Base-by-base conservation (phyloP, 1,140 invertebrate species). In the Bombus difficillimus region DNA sequence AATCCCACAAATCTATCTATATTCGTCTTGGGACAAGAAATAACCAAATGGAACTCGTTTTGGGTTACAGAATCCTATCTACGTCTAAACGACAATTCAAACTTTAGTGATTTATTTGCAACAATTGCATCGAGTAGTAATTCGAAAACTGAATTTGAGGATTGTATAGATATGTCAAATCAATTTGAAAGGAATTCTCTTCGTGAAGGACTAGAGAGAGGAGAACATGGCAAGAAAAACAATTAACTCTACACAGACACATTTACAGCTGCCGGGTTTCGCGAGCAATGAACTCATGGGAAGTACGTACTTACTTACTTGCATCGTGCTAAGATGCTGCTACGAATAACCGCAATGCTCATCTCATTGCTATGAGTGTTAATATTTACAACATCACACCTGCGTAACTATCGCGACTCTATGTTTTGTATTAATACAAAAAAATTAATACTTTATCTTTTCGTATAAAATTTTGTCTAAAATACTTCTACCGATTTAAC, bases 221-320 rank as follows among this genome's bases (percentile, higher is more conserved):
- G 13, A 41, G 71, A 66, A 74, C 53, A 74, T 72, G 39, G 34
- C 57, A 82, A 74, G 39, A 82, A 59, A 74, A 82, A 81, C 68
- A 81, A 81, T 81, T 81, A 81, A 82, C 81, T 82, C 57, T 74
- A n/a, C 41, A 74, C 69, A 39, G 37, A 75, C 41, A 66, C 81
- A 82, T 74, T 82, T 82, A 37, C 57, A 74, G 53, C 59, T 66
- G 81, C 37, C 41, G 28, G 25, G 71, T 82, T 66, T 82, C 57
- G 81, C 71, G 81, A 82, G n/a, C 81, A 82, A 82, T 82, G 81
- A 82, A 82, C 81, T 82, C 71, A 74, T 74, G 81, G 81, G 57
- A 82, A 82, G 57, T 82, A 66, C 25, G 28, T 62, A 62, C 18
- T 53, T 53, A 53, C 28, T n/a, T 32, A 39, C 47, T 74, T n/a